phyloP scores from a whole-genome alignment of 1,140 invertebrate species.

The Drosophila guanche region DNA sequence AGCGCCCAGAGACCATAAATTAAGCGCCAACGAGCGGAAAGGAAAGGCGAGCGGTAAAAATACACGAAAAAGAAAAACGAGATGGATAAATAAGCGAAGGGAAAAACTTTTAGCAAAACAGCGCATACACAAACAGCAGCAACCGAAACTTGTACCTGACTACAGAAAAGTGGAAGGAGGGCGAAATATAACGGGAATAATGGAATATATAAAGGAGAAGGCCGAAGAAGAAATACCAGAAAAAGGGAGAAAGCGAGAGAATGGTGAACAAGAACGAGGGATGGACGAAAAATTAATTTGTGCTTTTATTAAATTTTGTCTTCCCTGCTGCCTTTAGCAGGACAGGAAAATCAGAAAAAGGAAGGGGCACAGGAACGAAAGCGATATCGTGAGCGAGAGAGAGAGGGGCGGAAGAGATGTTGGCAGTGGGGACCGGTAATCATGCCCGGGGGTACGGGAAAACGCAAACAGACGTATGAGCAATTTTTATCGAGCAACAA shows the following conservation, averaged over 20 bases:
- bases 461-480: constrained; percentile 34
- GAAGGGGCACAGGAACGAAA: constrained; percentile 8
- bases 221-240: neutral
- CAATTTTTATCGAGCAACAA: constrained; percentile 77
- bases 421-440: constrained; percentile 54
- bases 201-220: neutral
- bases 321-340: constrained; percentile 6
- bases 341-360: neutral
- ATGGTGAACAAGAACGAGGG: constrained; percentile 51
- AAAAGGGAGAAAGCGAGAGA: constrained; percentile 16
- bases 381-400: neutral
- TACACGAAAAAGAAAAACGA: constrained; percentile 12
- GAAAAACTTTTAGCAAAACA: constrained; percentile 41
- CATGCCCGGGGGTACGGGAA: constrained; percentile 45
- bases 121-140: constrained; percentile 58
- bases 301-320: constrained; percentile 79
- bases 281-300: constrained; percentile 80
- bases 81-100: constrained; percentile 25
- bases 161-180: constrained; percentile 38
- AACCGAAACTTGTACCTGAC: constrained; percentile 73
- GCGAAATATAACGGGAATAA: neutral
- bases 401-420: neutral
- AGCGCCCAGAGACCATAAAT: constrained; percentile 78
- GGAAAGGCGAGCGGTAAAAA: constrained; percentile 6
- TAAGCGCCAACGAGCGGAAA: constrained; percentile 59